phyloP scores from a whole-genome alignment of 1,140 invertebrate species.

The Zophobas atratus region DNA sequence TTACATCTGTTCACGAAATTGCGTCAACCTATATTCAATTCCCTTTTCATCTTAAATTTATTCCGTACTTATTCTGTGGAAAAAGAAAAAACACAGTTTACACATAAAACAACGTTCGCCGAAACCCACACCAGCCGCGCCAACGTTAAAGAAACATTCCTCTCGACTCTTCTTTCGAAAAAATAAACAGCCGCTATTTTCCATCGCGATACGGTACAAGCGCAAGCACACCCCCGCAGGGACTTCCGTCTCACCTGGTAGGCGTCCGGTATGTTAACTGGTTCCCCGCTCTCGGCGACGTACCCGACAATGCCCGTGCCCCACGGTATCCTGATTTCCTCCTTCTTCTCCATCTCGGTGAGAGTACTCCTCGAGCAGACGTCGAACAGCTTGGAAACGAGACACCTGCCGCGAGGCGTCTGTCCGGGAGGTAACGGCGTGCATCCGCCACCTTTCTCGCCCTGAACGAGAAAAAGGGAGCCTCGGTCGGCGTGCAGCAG shows the following conservation, averaged over 20 bases:
- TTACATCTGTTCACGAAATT: too few species aligned
- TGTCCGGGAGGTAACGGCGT: slow-evolving; percentile 60
- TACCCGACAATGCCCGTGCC: slow-evolving; percentile 94
- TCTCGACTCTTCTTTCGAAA: background rate
- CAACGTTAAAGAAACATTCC: too few species aligned
- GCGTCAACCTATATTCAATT: too few species aligned
- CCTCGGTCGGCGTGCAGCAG: slow-evolving; percentile 93
- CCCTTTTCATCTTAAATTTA: too few species aligned
- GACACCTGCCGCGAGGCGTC: slow-evolving; percentile 71
- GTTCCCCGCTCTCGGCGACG: slow-evolving; percentile 92
- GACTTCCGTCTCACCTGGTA: slow-evolving; percentile 82
- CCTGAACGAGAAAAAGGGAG: slow-evolving; percentile 94
- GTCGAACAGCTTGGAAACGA: slow-evolving; percentile 96
- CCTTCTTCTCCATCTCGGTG: slow-evolving; percentile 91
- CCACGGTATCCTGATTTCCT: slow-evolving; percentile 94
- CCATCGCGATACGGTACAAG: too few species aligned
- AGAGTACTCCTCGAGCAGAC: slow-evolving; percentile 92
- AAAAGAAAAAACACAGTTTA: too few species aligned
- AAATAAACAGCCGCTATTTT: background rate
- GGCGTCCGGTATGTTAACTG: slow-evolving; percentile 95
- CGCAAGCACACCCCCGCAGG: background rate
- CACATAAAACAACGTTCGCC: too few species aligned
- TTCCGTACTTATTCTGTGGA: too few species aligned
- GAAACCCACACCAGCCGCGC: too few species aligned
- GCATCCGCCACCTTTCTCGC: slow-evolving; percentile 71